Evolutionary conservation across 2,888 invertebrate genomes (phyloP).

Genomic region (Andrena camellia): DNA sequence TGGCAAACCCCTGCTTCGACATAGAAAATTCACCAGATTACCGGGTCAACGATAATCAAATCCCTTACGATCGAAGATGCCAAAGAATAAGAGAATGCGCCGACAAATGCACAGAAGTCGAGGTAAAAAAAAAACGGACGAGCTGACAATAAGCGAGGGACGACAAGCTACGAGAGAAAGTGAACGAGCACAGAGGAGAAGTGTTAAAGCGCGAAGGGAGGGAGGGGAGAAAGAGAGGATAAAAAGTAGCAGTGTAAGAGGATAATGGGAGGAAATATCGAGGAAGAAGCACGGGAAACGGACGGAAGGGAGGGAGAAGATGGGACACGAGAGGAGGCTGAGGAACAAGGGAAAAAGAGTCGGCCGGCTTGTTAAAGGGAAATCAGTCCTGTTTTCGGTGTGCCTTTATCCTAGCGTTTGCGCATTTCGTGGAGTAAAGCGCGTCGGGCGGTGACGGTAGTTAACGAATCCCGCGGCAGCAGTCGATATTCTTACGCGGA

Average conservation of each 20-base stretch:
- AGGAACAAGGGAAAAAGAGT: constrained; percentile 28
- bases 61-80: not conserved
- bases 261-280: constrained; percentile 4
- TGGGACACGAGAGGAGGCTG: constrained; percentile 1
- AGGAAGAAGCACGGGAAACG: constrained; percentile 23
- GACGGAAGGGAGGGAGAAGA: not conserved
- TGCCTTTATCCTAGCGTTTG: constrained; percentile 68
- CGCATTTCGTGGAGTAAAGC: constrained; percentile 75
- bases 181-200: not conserved
- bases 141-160: constrained; percentile 5
- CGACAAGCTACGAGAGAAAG: constrained; percentile 3
- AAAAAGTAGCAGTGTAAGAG: not conserved
- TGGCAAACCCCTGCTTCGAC: not conserved
- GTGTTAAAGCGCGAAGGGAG: no score
- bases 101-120: not conserved
- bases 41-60: not conserved
- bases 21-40: not conserved
- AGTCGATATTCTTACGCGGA: constrained; percentile 80
- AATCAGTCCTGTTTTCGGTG: constrained; percentile 53
- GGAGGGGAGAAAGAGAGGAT: no score
- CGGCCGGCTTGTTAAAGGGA: constrained; percentile 56
- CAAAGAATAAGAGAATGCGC: not conserved
- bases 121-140: not conserved
- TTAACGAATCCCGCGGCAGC: constrained; percentile 75
- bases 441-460: constrained; percentile 81